Base-by-base conservation (phyloP, 2,113 vertebrate genomes). In the Vidua macroura region DNA sequence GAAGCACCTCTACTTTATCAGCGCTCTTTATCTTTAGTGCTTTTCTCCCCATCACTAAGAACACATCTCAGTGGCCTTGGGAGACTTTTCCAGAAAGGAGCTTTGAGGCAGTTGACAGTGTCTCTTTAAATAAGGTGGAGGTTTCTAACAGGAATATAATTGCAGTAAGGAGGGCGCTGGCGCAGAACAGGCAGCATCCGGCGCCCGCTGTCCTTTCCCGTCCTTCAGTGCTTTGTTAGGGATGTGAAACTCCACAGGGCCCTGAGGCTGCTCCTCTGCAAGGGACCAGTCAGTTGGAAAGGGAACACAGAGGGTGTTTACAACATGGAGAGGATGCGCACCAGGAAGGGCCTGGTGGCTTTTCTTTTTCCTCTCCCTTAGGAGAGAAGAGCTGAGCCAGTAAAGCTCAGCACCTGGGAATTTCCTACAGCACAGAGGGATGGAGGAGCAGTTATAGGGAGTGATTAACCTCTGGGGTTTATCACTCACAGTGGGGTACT, bases 41-140 rank as follows among this genome's bases (percentile, higher is more conserved):
- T 70, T 74, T 77, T 46, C n/a, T 74, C 24, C 13, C 3, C 5
- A 21, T 52, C 68, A 85, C 49, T 72, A 86, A 59, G 43, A 58
- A 88, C 59, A 80, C 35, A 83, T 12, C 72, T 51, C 67, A 37
- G 10, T 22, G 58, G 74, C 83, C 86, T 86, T 49, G 43, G 59
- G 92, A 75, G 70, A 39, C 68, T 69, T 82, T 25, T 49, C 66
- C 35, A 35, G 63, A 35, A 62, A 76, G 82, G 48, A 87, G 83
- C 87, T 78, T 19, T 18, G 88, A 75, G 82, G 73, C 82, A 94
- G 92, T 39, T 80, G 77, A 96, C 87, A 92, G 55, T 46, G 92
- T 97, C 96, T 92, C 87, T 95, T 96, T 94, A 96, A 92, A 92
- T 97, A 89, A 96, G 80, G 82, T 41, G 76, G 51, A 80, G 79